These are phyloP conservation scores for Bembecia ichneumoniformis DNA, from an alignment of 2,888 invertebrate genomes.

Conservation along the genomic window DNA sequence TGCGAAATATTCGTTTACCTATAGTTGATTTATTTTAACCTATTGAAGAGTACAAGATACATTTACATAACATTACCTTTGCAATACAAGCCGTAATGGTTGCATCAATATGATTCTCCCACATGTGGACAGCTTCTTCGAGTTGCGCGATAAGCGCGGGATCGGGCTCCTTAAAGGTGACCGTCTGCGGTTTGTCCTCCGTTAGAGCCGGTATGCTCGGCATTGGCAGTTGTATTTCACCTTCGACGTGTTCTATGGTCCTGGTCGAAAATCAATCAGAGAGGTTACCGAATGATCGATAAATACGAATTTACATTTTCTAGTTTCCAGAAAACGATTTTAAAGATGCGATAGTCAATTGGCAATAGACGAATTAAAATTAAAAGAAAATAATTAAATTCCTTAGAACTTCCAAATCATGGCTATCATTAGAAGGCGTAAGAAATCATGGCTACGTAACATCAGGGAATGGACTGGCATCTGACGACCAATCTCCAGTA, in stretches of 20 bases:
- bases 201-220: slow-evolving; percentile 70
- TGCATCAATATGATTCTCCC: slow-evolving; percentile 77
- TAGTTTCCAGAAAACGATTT: not conserved
- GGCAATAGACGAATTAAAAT: too few species aligned
- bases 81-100: slow-evolving; percentile 66
- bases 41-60: not conserved
- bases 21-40: too few species aligned
- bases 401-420: too few species aligned
- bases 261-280: slow-evolving; percentile 34
- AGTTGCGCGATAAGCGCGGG: slow-evolving; percentile 66
- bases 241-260: slow-evolving; percentile 82
- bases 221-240: slow-evolving; percentile 78
- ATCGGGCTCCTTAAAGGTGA: slow-evolving; percentile 63
- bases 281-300: not conserved
- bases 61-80: slow-evolving; percentile 46
- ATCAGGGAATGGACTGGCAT: too few species aligned
- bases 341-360: too few species aligned
- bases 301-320: not conserved
- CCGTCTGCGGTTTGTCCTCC: slow-evolving; percentile 39
- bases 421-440: too few species aligned
- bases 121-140: slow-evolving; percentile 75
- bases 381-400: too few species aligned
- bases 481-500: too few species aligned
- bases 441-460: too few species aligned
- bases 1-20: too few species aligned